Percentiles rank a stretch among this genome's conserved stretches.
phyloP scores from a whole-genome alignment of 2,888 invertebrate genomes.

The Syrista parreyssii region DNA sequence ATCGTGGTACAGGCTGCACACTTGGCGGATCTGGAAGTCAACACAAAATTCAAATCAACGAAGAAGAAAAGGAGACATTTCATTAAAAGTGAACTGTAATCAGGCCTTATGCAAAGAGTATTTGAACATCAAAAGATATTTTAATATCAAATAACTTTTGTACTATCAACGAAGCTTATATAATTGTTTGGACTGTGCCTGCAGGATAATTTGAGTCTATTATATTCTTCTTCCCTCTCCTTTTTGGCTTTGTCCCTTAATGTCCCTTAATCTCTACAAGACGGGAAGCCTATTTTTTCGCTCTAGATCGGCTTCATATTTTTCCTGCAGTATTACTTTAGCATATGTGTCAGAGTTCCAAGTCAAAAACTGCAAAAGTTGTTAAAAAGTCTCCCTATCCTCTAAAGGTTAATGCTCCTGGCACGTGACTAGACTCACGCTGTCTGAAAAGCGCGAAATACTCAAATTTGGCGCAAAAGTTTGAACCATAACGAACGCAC shows the following conservation, averaged over 20 bases:
- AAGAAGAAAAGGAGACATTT: not conserved
- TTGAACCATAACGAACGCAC: too few relatives aligned
- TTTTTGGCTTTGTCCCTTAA: not conserved
- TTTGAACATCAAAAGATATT: not conserved
- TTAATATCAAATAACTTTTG: not conserved
- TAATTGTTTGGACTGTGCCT: not conserved
- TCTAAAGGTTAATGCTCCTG: too few relatives aligned
- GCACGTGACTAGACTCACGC: too few relatives aligned
- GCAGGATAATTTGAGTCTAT: not conserved
- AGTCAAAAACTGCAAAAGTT: too few relatives aligned
- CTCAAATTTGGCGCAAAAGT: too few relatives aligned
- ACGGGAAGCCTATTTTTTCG: too few relatives aligned
- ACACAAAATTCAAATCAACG: conserved; percentile 4
- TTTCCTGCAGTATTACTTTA: too few relatives aligned
- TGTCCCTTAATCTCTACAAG: not conserved
- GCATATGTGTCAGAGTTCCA: too few relatives aligned
- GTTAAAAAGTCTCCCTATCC: too few relatives aligned
- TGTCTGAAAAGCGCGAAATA: too few relatives aligned
- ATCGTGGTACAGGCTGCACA: conserved; percentile 75
- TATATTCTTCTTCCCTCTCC: not conserved
- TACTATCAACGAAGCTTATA: not conserved
- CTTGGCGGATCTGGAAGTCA: conserved; percentile 74
- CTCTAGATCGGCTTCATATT: too few relatives aligned
- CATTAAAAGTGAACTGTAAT: not conserved
- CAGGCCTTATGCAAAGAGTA: not conserved